Base-by-base conservation (phyloP, 2,113 vertebrate species). In the Myotis yumanensis region DNA sequence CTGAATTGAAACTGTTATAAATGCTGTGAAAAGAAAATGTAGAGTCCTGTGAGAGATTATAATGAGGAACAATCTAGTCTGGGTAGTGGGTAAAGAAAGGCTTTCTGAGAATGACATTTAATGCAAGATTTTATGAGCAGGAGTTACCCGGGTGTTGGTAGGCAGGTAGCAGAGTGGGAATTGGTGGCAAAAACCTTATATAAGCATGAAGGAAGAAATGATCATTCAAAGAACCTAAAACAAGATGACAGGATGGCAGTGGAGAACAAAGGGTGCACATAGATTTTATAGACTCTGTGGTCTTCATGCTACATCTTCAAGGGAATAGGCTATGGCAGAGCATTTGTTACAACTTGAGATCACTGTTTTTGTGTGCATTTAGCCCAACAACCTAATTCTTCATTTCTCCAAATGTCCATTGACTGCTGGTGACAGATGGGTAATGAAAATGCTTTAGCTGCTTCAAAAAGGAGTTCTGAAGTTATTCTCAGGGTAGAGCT, bases 371-470 rank as follows among this genome's bases (percentile, higher is more conserved):
- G 5, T 12, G 9, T 43, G 14, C 14, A 7, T 20, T 51, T 87
- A 90, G n/a, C 48, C 68, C 43, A 40, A 40, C 3, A 46, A 66
- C 14, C 40, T 62, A 59, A 17, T 35, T 11, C 35, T 95, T 79
- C 72, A 37, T 83, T 80, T 76, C 59, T 89, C 48, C 54, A 68
- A 80, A 2, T 35, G 62, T 77, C 52, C 90, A 80, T 32, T 59
- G 30, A 79, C 62, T 59, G 35, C 59, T 84, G 81, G 75, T 73
- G 86, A 90, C 81, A 88, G 32, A 89, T 69, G 40, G 81, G 54
- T 80, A 81, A 90, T 71, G 59, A 90, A 84, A 91, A 91, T 69
- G 54, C 64, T 90, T 91, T 86, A 92, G 68, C 66, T 95, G 12
- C 83, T 94, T 81, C 96, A 85, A 32, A 92, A 91, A 62, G 52